Evolutionary conservation across 2,888 invertebrate species (phyloP).

Genomic region (Notocelia uddmanniana): DNA sequence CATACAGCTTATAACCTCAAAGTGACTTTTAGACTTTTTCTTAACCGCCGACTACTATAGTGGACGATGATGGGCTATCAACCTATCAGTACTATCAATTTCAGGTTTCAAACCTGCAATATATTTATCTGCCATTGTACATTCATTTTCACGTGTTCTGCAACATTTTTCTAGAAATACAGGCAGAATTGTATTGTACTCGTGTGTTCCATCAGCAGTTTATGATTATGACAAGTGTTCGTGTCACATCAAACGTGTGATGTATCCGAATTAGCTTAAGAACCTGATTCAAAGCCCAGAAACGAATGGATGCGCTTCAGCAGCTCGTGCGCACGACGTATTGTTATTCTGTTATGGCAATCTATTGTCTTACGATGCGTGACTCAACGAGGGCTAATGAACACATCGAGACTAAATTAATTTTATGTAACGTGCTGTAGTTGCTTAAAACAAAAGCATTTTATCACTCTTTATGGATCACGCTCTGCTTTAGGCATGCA

Average conservation of each 20-base stretch:
- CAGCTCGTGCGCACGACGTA: slow-evolving; percentile 72
- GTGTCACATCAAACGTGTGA: slow-evolving; percentile 30
- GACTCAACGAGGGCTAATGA: slow-evolving; percentile 68
- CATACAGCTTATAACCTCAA: too few relatives aligned
- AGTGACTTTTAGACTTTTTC: too few relatives aligned
- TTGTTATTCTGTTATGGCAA: slow-evolving; percentile 68
- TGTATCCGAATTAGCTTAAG: slow-evolving; percentile 33
- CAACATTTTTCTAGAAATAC: too few relatives aligned
- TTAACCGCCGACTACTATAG: too few relatives aligned
- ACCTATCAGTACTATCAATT: too few relatives aligned
- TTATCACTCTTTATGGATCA: not conserved
- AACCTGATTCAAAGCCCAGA: slow-evolving; percentile 28
- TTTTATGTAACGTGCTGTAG: slow-evolving; percentile 64
- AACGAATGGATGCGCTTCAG: slow-evolving; percentile 8
- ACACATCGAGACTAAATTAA: slow-evolving; percentile 48
- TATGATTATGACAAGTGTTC: slow-evolving; percentile 25
- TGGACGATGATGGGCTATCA: too few relatives aligned
- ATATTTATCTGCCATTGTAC: too few relatives aligned
- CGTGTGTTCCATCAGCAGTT: slow-evolving; percentile 7
- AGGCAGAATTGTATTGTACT: too few relatives aligned
- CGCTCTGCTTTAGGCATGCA: not conserved
- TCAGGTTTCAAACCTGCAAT: too few relatives aligned
- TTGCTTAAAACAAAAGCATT: not conserved
- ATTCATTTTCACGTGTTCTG: too few relatives aligned
- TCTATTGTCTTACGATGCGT: slow-evolving; percentile 75